A percentile compares a stretch with the other conserved stretches of the same genome.
Evolutionary conservation across 2,888 invertebrate species (phyloP).

Genomic region (Dioctria linearis): DNA sequence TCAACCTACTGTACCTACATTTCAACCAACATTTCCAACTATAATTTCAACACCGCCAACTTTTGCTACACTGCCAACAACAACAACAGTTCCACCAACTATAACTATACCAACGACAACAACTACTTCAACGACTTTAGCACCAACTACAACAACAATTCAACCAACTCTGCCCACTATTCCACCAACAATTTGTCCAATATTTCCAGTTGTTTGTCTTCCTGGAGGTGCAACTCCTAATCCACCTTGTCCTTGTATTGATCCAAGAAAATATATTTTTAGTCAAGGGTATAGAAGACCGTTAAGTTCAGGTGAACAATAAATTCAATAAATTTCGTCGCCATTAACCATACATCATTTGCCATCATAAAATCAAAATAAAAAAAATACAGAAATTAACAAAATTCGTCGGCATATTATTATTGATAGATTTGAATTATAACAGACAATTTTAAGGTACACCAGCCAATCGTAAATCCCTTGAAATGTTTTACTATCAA

Average conservation of each 20-base stretch:
- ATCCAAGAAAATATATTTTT: constrained; percentile 63
- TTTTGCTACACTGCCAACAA: constrained; percentile 39
- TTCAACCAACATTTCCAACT: constrained; percentile 52
- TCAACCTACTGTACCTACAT: constrained; percentile 24
- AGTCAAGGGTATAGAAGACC: neutral
- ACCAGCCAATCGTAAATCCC: neutral
- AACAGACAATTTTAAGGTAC: neutral
- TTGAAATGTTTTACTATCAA: neutral
- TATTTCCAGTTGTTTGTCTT: constrained; percentile 65
- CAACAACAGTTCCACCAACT: neutral
- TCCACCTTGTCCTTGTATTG: constrained; percentile 69
- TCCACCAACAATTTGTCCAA: constrained; percentile 61
- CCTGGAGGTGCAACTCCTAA: constrained; percentile 65
- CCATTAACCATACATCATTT: neutral
- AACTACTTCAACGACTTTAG: constrained; percentile 23
- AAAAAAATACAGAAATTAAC: neutral
- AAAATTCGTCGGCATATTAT: neutral
- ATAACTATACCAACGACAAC: constrained; percentile 42
- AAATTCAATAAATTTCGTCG: neutral
- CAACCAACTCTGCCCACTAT: constrained; percentile 54
- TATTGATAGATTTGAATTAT: too few species aligned
- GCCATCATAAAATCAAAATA: too few species aligned
- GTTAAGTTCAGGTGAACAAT: neutral
- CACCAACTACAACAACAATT: constrained; percentile 54
- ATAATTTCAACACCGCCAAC: constrained; percentile 55